These are phyloP conservation scores for Margarornis squamiger DNA, from an alignment of 2,797 vertebrate genomes.

Conservation along the genomic window DNA sequence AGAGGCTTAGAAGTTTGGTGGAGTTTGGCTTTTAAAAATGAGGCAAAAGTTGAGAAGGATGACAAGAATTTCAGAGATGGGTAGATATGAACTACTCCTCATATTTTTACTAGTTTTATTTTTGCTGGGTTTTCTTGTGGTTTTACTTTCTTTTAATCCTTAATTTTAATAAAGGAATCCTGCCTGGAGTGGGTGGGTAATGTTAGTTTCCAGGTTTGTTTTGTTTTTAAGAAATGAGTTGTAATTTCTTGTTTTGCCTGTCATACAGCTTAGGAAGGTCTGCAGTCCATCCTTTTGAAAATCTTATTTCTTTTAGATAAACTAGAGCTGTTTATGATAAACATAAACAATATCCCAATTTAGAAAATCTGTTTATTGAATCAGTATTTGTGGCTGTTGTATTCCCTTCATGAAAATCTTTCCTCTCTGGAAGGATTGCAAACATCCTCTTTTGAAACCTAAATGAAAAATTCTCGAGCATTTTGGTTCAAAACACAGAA, in stretches of 20 bases:
- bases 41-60: background rate
- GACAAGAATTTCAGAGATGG: background rate
- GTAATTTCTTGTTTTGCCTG: background rate
- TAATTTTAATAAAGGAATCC: background rate
- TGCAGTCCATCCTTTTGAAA: background rate
- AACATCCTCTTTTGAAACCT: background rate
- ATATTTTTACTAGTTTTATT: background rate
- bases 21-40: background rate
- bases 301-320: background rate
- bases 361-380: background rate
- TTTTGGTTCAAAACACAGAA: background rate
- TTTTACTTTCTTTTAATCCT: background rate
- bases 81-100: background rate
- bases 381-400: background rate
- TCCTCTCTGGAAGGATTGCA: background rate
- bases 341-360: background rate
- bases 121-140: background rate
- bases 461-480: background rate
- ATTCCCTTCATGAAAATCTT: background rate
- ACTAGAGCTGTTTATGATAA: background rate
- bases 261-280: background rate
- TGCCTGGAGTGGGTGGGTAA: accelerated
- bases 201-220: background rate
- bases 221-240: background rate
- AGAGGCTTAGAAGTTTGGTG: background rate